Base-by-base conservation (phyloP, 1,140 invertebrate species). In the Neomicropteryx cornuta region DNA sequence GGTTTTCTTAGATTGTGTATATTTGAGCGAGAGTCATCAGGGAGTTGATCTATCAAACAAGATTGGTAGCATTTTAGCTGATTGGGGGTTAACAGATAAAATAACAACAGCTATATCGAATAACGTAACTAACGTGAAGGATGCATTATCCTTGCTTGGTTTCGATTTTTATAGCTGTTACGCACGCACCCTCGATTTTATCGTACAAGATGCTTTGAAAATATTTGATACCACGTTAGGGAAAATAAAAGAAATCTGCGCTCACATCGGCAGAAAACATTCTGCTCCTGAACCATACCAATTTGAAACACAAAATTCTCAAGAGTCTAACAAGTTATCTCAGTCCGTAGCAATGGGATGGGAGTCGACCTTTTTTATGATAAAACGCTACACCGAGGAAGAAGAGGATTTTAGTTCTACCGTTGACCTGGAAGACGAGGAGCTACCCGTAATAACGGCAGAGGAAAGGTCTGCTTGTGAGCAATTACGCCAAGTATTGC, bases 261-360 rank as follows among this genome's bases (percentile, higher is more conserved):
- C 33, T 4, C 39, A 50, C 41, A 55, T 55, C 39, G 48, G 45
- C 43, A 48, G 38, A 35, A 55, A n/a, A n/a, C n/a, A n/a, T n/a
- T n/a, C n/a, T n/a, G n/a, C n/a, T n/a, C n/a, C n/a, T n/a, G n/a
- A n/a, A n/a, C n/a, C n/a, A n/a, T n/a, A n/a, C n/a, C n/a, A n/a
- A n/a, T n/a, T n/a, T n/a, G n/a, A 46, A 40, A 43, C 6, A 23
- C n/a, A 17, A 20, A 44, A 47, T 5, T 39, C 36, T 18, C 39
- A 47, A 33, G 50, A 45, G 45, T 39, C 53, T 30, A 46, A 47
- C 18, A 44, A 46, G 28, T 32, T 52, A 36, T 43, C 52, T 21
- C 39, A 47, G 19, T 39, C 39, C 20, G 42, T 47, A 11, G 36
- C 46, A 34, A 48, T 40, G 13, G 14, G 46, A n/a, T 45, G 46